Evolutionary conservation across 2,888 invertebrate species (phyloP).

Genomic region (Lepidocyrtoides sp.): DNA sequence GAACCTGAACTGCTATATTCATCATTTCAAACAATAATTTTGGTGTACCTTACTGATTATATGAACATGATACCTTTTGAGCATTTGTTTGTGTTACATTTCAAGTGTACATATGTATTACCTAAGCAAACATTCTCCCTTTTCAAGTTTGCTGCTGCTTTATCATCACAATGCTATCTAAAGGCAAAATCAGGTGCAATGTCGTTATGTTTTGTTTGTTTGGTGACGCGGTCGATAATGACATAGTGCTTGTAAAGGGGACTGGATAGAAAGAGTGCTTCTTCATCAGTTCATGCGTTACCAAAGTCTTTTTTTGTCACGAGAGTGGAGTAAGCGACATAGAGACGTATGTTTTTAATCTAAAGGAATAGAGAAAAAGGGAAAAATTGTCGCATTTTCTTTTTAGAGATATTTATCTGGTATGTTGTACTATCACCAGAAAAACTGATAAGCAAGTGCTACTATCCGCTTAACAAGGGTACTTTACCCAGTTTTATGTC

Average conservation of each 20-base stretch:
- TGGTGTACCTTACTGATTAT: slow-evolving; percentile 45
- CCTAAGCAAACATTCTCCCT: slow-evolving; percentile 26
- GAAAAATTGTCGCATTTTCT: slow-evolving; percentile 50
- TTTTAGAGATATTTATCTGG: slow-evolving; percentile 52
- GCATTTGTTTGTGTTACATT: not conserved
- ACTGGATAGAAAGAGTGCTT: not conserved
- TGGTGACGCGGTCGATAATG: slow-evolving; percentile 54
- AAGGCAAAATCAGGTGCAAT: slow-evolving; percentile 75
- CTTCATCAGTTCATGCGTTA: slow-evolving; percentile 6
- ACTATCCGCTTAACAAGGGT: slow-evolving; percentile 32
- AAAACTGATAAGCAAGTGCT: slow-evolving; percentile 48
- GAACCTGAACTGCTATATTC: not conserved
- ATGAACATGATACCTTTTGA: slow-evolving; percentile 24
- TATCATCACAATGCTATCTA: slow-evolving; percentile 63
- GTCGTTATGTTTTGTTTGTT: slow-evolving; percentile 66
- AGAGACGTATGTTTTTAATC: not conserved
- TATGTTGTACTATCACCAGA: slow-evolving; percentile 52
- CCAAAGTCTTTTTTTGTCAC: slow-evolving; percentile 36
- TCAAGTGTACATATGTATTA: slow-evolving; percentile 14
- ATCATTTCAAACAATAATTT: slow-evolving; percentile 29
- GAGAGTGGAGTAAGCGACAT: not conserved
- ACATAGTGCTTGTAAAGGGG: slow-evolving; percentile 32
- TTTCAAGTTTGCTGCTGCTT: slow-evolving; percentile 29
- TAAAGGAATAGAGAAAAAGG: not conserved
- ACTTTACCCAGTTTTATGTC: slow-evolving; percentile 32